phyloP scores from a whole-genome alignment of 2,797 vertebrate genomes.

The Tragopan temminckii region DNA sequence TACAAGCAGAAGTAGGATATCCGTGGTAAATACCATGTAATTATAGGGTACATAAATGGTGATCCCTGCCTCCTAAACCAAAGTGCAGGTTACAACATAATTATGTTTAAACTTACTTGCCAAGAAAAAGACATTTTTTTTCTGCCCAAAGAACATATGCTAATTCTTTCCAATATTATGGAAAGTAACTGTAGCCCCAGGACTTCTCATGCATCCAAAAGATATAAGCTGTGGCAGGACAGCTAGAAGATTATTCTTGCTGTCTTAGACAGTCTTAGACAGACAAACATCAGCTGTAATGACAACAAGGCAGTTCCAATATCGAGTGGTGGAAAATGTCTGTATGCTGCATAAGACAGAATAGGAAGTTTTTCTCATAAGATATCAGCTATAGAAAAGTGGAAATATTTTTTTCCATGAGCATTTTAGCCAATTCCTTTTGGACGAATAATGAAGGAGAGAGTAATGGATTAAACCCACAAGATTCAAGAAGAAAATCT shows the following conservation, averaged over 20 bases:
- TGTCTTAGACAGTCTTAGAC: not conserved
- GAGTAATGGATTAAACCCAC: not conserved
- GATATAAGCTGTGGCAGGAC: not conserved
- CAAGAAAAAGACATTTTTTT: slow-evolving; percentile 47
- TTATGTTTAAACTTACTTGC: slow-evolving; percentile 37
- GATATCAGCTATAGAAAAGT: not conserved
- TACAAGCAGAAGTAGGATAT: slow-evolving; percentile 40
- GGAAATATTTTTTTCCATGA: not conserved
- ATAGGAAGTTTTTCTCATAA: not conserved
- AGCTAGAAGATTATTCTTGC: not conserved
- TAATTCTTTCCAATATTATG: not conserved
- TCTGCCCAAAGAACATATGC: slow-evolving; percentile 32
- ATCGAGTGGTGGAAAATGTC: not conserved
- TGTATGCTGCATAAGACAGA: not conserved
- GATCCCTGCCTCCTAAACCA: slow-evolving; percentile 21
- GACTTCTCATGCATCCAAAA: not conserved
- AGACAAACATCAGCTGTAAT: not conserved
- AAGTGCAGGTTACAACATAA: slow-evolving; percentile 25
- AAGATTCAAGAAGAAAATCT: not conserved
- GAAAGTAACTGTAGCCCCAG: not conserved
- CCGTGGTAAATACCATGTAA: slow-evolving; percentile 42
- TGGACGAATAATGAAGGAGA: not conserved
- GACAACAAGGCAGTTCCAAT: not conserved
- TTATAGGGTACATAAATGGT: not conserved
- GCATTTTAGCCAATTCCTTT: not conserved